A percentile compares a stretch with the other conserved stretches of the same genome.
phyloP scores from a whole-genome alignment of 2,797 vertebrate genomes.

The Spizella passerina region DNA sequence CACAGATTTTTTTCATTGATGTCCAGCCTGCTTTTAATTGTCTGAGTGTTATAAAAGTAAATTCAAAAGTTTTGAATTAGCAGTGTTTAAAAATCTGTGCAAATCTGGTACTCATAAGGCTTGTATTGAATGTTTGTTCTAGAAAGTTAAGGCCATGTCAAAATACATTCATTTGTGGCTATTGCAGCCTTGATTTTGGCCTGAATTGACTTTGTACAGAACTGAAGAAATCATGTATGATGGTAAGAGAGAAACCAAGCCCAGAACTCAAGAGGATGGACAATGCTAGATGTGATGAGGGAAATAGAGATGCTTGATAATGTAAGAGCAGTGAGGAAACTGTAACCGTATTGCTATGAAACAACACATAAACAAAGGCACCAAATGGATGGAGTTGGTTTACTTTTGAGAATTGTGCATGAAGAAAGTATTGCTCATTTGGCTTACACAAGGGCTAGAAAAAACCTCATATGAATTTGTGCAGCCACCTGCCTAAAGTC shows the following conservation, averaged over 20 bases:
- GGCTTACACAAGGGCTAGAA: not conserved
- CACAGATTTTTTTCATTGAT: slow-evolving; percentile 35
- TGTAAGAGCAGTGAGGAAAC: slow-evolving; percentile 16
- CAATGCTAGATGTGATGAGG: not conserved
- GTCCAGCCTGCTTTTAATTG: slow-evolving; percentile 51
- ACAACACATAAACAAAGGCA: not conserved
- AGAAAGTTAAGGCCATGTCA: not conserved
- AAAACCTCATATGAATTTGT: not conserved
- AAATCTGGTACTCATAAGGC: slow-evolving; percentile 49
- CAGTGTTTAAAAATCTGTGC: not conserved
- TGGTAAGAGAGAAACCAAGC: not conserved
- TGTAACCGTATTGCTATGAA: slow-evolving; percentile 36
- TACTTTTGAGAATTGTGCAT: not conserved
- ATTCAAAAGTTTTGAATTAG: slow-evolving; percentile 51
- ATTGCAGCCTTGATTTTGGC: not conserved
- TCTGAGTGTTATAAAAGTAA: slow-evolving; percentile 19
- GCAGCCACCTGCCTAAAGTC: slow-evolving; percentile 7
- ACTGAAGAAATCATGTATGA: not conserved
- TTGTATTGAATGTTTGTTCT: not conserved
- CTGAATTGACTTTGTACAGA: not conserved
- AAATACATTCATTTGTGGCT: not conserved
- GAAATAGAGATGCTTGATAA: not conserved
- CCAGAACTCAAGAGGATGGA: not conserved
- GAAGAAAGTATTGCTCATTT: not conserved
- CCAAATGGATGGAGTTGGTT: not conserved